Percentiles rank a stretch among this genome's conserved stretches.
Evolutionary conservation across 2,797 vertebrate species (phyloP).

Genomic region (Syndactyla subalaris): DNA sequence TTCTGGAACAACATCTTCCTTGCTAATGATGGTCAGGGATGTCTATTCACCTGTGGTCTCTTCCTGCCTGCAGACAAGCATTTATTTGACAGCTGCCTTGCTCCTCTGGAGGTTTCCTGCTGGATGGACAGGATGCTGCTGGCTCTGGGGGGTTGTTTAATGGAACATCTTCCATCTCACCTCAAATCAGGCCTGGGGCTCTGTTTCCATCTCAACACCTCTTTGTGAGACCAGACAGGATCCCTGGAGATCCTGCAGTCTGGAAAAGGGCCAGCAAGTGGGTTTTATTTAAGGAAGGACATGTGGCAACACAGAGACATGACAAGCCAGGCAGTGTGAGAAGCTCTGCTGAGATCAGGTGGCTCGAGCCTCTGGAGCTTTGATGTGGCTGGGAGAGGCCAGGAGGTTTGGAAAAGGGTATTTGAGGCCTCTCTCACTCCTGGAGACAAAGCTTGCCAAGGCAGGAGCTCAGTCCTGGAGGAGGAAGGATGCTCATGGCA

Average conservation of each 20-base stretch:
- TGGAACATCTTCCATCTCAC: background rate
- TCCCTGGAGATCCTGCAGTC: background rate
- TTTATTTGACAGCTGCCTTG: background rate
- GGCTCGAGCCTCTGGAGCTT: rapidly evolving
- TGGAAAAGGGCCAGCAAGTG: background rate
- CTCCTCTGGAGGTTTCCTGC: background rate
- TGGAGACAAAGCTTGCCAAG: rapidly evolving
- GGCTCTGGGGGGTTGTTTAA: background rate
- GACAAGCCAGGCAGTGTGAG: background rate
- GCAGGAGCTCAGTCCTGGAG: background rate
- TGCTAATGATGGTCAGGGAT: background rate
- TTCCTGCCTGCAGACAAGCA: background rate
- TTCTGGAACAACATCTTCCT: background rate
- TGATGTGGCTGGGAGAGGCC: background rate
- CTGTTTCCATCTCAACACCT: background rate
- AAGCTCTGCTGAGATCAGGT: background rate
- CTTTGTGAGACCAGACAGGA: background rate
- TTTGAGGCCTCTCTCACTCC: rapidly evolving
- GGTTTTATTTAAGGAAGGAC: background rate
- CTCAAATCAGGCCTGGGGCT: background rate
- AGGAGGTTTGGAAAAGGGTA: background rate
- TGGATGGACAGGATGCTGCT: background rate
- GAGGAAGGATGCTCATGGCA: background rate
- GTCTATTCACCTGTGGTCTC: background rate
- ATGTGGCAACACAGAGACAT: background rate